Evolutionary conservation across 2,888 invertebrate genomes (phyloP).

Genomic region (Melanotus villosus): DNA sequence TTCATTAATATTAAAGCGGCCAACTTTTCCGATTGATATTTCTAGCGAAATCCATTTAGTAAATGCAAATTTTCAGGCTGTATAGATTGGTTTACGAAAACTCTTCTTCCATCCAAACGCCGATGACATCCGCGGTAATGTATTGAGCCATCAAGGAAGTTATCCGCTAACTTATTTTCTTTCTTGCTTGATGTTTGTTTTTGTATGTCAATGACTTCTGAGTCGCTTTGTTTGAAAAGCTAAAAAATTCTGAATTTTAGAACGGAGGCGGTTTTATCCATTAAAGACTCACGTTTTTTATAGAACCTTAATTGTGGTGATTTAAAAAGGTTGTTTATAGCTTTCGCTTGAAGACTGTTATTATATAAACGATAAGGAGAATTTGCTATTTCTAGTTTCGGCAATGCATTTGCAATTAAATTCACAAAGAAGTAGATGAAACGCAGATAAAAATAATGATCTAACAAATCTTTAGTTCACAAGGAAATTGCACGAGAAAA

Average conservation of each 20-base stretch:
- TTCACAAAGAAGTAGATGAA: slow-evolving; percentile 14
- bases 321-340: too few species aligned
- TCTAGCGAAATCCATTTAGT: slow-evolving; percentile 21
- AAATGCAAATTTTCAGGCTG: slow-evolving; percentile 20
- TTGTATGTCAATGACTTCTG: background rate
- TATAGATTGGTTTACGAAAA: slow-evolving; percentile 23
- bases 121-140: slow-evolving; percentile 25
- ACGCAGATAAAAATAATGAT: slow-evolving; percentile 24
- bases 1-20: slow-evolving; percentile 22
- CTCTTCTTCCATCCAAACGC: slow-evolving; percentile 23
- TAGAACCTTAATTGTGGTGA: too few species aligned
- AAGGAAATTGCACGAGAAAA: slow-evolving; percentile 30
- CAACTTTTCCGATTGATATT: slow-evolving; percentile 25
- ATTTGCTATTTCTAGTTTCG: too few species aligned
- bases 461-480: slow-evolving; percentile 23
- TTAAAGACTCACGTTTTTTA: too few species aligned
- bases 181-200: slow-evolving; percentile 9
- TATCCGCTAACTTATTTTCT: slow-evolving; percentile 21
- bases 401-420: slow-evolving; percentile 13
- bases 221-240: slow-evolving; percentile 4
- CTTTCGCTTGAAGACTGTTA: too few species aligned
- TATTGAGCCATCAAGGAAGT: slow-evolving; percentile 24
- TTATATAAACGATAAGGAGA: too few species aligned
- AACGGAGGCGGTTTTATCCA: too few species aligned
- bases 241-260: too few species aligned